Percentiles rank a stretch among this genome's conserved stretches.
Conservation (phyloP, 2,113 vertebrate species). For the Syngnathoides biaculeatus region DNA sequence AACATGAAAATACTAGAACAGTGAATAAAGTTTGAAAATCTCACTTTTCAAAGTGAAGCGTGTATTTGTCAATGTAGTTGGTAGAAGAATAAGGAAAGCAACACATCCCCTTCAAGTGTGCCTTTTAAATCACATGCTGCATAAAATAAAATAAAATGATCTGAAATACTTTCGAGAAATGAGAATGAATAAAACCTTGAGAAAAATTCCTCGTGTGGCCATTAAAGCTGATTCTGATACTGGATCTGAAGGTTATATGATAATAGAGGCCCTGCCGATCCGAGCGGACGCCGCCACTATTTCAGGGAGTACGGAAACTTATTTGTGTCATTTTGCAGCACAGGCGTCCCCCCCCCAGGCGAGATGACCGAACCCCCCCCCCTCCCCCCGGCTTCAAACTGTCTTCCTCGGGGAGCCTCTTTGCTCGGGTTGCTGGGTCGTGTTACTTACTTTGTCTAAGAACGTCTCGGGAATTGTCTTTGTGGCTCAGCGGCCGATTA, state of each 20-base stretch:
- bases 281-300: neutral
- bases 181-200: neutral
- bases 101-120: neutral
- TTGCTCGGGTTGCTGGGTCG: conserved; percentile 19
- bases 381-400: conserved; percentile 29
- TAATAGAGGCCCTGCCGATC: neutral
- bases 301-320: neutral
- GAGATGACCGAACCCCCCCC: conserved; percentile 23
- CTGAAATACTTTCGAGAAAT: no score
- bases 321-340: neutral
- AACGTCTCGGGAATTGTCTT: conserved; percentile 28
- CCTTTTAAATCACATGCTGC: neutral
- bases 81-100: neutral
- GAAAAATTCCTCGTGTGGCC: no score
- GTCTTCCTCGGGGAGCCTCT: conserved; percentile 13
- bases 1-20: neutral
- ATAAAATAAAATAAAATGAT: neutral
- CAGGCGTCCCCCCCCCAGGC: conserved; percentile 3
- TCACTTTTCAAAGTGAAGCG: neutral
- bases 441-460: conserved; percentile 9
- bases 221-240: no score
- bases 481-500: conserved; percentile 30
- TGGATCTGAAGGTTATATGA: neutral
- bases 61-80: no score
- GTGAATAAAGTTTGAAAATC: neutral